These are phyloP conservation scores for Tylochromis polylepis DNA, from an alignment of 2,113 vertebrate genomes.

Conservation along the genomic window DNA sequence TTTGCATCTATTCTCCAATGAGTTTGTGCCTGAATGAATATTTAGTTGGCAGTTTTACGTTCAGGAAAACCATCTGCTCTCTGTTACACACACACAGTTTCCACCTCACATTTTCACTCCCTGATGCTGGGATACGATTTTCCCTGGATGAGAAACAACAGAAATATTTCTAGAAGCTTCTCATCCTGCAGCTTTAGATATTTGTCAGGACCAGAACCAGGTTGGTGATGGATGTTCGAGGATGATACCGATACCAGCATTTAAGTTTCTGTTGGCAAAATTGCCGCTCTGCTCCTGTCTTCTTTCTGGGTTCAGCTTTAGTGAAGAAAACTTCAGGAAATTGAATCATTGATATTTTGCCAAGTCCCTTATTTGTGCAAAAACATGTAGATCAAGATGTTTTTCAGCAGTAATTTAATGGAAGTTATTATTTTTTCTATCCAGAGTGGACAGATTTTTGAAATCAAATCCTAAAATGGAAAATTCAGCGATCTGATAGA, in stretches of 20 bases:
- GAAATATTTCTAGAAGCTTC: background rate
- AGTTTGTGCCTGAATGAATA: background rate
- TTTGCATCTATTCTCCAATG: background rate
- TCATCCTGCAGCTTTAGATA: background rate
- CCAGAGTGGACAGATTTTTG: background rate
- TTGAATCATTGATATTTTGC: background rate
- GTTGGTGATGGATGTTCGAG: background rate
- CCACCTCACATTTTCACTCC: slow-evolving; percentile 33
- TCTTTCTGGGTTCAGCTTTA: background rate
- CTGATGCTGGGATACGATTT: slow-evolving; percentile 28
- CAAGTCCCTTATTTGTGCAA: background rate
- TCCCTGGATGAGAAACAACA: slow-evolving; percentile 26
- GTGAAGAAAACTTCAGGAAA: background rate
- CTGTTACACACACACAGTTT: slow-evolving; percentile 43
- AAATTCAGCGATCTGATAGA: background rate
- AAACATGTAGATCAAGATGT: background rate
- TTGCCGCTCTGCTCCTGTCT: background rate
- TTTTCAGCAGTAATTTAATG: background rate
- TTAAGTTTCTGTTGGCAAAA: background rate
- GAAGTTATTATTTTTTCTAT: background rate
- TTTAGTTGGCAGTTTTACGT: slow-evolving; percentile 21
- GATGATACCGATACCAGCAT: background rate
- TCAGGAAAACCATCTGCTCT: slow-evolving; percentile 66
- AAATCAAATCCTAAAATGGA: background rate
- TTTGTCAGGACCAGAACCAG: background rate